A percentile compares a stretch with the other conserved stretches of the same genome.
Evolutionary conservation across 1,140 invertebrate species (phyloP).

Genomic region (Macrobrachium nipponense): DNA sequence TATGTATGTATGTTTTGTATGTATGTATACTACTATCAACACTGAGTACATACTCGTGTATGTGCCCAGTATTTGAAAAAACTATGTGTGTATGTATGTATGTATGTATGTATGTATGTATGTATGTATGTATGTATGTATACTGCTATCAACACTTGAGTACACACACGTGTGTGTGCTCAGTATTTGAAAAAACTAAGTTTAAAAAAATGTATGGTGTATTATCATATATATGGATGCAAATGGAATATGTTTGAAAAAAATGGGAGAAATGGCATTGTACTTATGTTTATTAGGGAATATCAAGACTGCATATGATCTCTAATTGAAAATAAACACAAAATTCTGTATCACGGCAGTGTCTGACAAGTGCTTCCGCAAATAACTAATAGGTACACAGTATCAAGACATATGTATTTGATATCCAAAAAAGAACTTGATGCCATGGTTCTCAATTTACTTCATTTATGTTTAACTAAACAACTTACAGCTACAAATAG

Average conservation of each 20-base stretch:
- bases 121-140: constrained; percentile 4
- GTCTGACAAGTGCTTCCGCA: no score
- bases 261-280: no score
- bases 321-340: no score
- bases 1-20: constrained; percentile 8
- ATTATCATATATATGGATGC: not conserved
- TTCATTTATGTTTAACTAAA: no score
- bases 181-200: not conserved
- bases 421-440: no score
- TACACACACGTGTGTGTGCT: not conserved
- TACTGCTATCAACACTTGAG: not conserved
- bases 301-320: no score
- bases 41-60: not conserved
- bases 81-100: not conserved
- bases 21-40: not conserved
- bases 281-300: no score
- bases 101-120: constrained; percentile 6
- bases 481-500: no score
- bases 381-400: no score
- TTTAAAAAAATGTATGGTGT: not conserved
- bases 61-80: not conserved
- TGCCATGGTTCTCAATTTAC: no score
- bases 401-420: no score
- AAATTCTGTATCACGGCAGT: no score
- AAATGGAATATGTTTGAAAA: not conserved